phyloP scores from a whole-genome alignment of 2,113 vertebrate species.

The Notarius lentiginosus region DNA sequence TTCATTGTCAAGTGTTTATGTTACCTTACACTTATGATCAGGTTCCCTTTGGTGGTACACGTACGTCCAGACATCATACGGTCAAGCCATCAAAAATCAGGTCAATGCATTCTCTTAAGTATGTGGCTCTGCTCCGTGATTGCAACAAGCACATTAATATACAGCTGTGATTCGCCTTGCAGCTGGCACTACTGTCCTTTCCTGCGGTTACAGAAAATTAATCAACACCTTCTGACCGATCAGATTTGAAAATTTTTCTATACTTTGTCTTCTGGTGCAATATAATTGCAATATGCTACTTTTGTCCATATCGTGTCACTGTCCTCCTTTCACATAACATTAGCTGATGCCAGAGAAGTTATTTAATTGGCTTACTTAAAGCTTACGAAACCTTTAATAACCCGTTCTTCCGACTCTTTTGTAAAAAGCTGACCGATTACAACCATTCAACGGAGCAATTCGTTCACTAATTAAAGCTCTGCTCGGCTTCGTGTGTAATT shows the following conservation, averaged over 20 bases:
- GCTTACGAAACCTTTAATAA: conserved; percentile 28
- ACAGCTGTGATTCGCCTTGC: background rate
- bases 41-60: too few species aligned
- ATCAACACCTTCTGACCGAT: background rate
- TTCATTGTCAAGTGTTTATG: too few species aligned
- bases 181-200: background rate
- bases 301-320: background rate
- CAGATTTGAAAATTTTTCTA: background rate
- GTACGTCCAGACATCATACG: too few species aligned
- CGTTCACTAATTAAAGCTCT: background rate
- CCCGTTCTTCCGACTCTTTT: background rate
- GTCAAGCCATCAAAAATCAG: too few species aligned
- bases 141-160: background rate
- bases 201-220: background rate
- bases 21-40: too few species aligned
- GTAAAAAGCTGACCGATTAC: background rate
- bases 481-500: background rate
- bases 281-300: background rate
- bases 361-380: conserved; percentile 52
- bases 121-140: background rate
- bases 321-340: background rate
- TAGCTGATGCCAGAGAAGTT: background rate
- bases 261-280: background rate
- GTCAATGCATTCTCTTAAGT: too few species aligned
- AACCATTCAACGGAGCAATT: background rate